These are phyloP conservation scores for Chionoecetes opilio DNA, from an alignment of 1,140 invertebrate genomes.

Conservation along the genomic window DNA sequence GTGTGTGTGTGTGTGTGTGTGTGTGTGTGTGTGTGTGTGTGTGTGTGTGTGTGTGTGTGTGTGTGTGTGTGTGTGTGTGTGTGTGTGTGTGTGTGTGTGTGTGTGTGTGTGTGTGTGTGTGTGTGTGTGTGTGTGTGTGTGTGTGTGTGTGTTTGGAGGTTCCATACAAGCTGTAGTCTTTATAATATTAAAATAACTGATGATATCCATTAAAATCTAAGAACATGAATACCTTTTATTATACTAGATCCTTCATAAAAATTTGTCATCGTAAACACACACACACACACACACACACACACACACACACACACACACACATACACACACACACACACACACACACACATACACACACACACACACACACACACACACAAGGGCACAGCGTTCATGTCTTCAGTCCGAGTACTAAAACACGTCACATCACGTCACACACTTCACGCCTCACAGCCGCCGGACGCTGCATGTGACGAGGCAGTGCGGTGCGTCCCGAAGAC, in stretches of 20 bases:
- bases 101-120: conserved; percentile 14
- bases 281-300: conserved; percentile 48
- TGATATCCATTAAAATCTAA: neutral
- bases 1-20: conserved; percentile 15
- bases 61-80: no score
- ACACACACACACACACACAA: neutral
- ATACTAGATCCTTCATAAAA: no score
- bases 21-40: neutral
- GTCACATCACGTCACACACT: no score
- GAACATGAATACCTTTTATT: no score
- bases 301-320: conserved; percentile 48
- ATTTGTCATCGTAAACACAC: neutral
- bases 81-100: neutral
- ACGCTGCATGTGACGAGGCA: no score
- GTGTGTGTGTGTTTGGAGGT: neutral
- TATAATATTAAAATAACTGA: neutral
- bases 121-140: conserved; percentile 16
- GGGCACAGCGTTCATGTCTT: no score
- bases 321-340: conserved; percentile 51
- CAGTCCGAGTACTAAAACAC: no score
- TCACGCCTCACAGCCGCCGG: no score
- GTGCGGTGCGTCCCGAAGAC: no score
- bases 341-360: neutral
- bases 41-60: no score
- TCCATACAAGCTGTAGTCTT: neutral